phyloP scores from a whole-genome alignment of 2,113 vertebrate species.

The Neogobius melanostomus region DNA sequence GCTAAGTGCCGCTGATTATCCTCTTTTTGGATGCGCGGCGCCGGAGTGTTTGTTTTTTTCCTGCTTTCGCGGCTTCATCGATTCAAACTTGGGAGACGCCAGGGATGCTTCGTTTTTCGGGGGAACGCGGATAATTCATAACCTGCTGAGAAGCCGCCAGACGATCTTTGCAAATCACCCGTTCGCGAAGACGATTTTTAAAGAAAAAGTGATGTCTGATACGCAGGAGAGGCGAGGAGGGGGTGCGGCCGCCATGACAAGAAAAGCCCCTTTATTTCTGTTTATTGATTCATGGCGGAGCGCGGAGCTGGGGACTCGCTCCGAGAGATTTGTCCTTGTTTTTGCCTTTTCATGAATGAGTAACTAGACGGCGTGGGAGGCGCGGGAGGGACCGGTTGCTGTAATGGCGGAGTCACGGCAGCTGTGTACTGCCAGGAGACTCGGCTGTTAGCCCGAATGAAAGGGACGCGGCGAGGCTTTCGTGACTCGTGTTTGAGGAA shows the following conservation, averaged over 20 bases:
- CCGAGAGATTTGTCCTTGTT: conserved; percentile 63
- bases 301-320: conserved; percentile 53
- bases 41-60: conserved; percentile 3
- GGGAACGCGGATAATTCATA: conserved; percentile 15
- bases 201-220: conserved; percentile 29
- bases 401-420: conserved; percentile 17
- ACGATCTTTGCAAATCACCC: conserved; percentile 12
- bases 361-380: conserved; percentile 54
- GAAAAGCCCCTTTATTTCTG: conserved; percentile 46
- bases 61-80: conserved; percentile 2
- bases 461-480: conserved; percentile 7
- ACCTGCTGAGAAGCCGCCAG: conserved; percentile 1
- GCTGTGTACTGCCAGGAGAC: conserved; percentile 39
- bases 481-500: conserved; percentile 18
- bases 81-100: not conserved
- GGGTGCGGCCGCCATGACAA: conserved; percentile 10
- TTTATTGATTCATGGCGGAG: conserved; percentile 66
- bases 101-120: not conserved
- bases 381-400: conserved; percentile 26
- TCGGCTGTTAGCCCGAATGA: conserved; percentile 24
- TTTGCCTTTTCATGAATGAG: conserved; percentile 66
- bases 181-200: conserved; percentile 34
- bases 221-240: not conserved
- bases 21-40: not conserved
- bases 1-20: conserved; percentile 2